These are phyloP conservation scores for Noturus placidus DNA, from an alignment of 2,113 vertebrate species.

Conservation along the genomic window DNA sequence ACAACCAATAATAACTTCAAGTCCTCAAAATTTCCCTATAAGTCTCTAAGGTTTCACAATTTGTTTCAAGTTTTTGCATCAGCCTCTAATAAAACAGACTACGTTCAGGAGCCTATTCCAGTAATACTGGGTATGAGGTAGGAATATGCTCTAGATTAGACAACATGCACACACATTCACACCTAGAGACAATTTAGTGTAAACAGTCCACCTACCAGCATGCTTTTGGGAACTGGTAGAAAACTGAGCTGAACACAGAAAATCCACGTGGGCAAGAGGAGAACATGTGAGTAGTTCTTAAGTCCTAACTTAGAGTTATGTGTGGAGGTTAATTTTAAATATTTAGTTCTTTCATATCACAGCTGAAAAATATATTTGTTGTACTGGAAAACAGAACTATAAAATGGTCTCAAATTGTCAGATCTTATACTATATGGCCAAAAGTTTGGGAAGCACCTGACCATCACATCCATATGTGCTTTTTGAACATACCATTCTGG, in stretches of 20 bases:
- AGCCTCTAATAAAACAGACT: slow-evolving; percentile 6
- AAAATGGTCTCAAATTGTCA: neutral
- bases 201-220: neutral
- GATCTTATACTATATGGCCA: neutral
- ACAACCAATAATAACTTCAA: neutral
- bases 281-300: neutral
- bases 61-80: neutral
- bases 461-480: neutral
- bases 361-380: too few species aligned
- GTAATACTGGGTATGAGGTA: neutral
- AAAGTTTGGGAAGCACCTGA: neutral
- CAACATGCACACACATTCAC: neutral
- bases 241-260: neutral
- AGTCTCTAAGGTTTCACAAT: neutral
- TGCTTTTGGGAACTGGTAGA: neutral
- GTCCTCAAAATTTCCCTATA: neutral
- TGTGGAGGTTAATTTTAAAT: neutral
- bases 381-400: neutral
- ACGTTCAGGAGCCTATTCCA: neutral
- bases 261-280: neutral
- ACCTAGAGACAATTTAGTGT: neutral
- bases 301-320: neutral
- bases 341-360: too few species aligned
- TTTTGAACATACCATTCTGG: neutral
- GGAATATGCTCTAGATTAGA: neutral